Conservation (phyloP, 2,113 vertebrate species). For the Leptocoma aspasia region DNA sequence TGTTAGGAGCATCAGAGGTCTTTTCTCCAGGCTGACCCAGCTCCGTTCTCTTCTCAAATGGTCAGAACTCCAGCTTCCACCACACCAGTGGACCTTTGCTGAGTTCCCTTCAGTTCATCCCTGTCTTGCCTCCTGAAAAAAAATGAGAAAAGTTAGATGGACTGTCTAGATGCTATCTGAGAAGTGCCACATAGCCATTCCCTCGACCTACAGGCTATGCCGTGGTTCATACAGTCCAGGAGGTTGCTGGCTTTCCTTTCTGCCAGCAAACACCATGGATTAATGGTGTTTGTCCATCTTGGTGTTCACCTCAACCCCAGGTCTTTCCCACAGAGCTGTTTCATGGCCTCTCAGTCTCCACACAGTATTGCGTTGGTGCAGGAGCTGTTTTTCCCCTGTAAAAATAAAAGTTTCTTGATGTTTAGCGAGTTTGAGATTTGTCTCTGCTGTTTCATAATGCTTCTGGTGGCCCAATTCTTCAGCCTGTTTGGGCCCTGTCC, state of each 20-base stretch:
- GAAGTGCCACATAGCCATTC: fast-evolving
- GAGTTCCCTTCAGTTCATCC: background rate
- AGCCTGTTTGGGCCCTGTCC: background rate
- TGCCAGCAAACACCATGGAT: background rate
- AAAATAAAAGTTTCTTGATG: background rate
- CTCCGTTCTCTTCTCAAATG: background rate
- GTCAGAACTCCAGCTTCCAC: background rate
- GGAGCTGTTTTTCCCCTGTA: fast-evolving
- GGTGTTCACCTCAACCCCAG: background rate
- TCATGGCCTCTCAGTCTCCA: background rate
- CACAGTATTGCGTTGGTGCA: background rate
- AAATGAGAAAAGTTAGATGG: background rate
- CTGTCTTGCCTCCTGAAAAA: background rate
- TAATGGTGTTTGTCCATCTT: background rate
- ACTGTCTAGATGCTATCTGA: background rate
- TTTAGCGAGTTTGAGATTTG: background rate
- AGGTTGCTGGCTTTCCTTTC: background rate
- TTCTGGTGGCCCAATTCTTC: background rate
- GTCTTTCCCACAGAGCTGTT: background rate
- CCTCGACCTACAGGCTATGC: fast-evolving
- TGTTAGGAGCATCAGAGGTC: background rate
- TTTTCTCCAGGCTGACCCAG: background rate
- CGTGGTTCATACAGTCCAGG: background rate
- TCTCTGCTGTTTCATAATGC: background rate
- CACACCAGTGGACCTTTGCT: fast-evolving